Conservation (phyloP, 2,797 vertebrate genomes). For the Gambelia wislizenii region DNA sequence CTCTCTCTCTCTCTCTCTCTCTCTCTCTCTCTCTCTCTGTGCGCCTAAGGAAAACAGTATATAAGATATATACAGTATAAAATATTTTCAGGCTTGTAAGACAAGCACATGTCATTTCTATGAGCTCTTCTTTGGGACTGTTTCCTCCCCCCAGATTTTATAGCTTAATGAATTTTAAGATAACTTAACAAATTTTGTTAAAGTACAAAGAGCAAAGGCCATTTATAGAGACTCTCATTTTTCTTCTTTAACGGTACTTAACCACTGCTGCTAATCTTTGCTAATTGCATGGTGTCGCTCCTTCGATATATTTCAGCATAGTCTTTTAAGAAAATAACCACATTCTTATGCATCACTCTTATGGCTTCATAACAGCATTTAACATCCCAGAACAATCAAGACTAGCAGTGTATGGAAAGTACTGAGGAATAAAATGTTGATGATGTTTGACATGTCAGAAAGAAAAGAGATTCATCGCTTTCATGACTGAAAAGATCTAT, state of each 20-base stretch:
- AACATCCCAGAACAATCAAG: conserved; percentile 54
- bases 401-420: conserved; percentile 20
- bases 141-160: not conserved
- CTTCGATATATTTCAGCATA: conserved; percentile 53
- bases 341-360: conserved; percentile 48
- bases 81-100: not conserved
- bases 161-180: conserved; percentile 8
- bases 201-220: conserved; percentile 50
- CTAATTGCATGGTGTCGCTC: conserved; percentile 52
- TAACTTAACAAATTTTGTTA: conserved; percentile 53
- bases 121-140: not conserved
- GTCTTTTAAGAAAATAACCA: not conserved
- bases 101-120: conserved; percentile 41
- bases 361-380: conserved; percentile 51
- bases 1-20: too few relatives aligned
- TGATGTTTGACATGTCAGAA: conserved; percentile 44
- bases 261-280: conserved; percentile 54
- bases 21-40: too few relatives aligned
- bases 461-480: conserved; percentile 37
- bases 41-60: too few relatives aligned
- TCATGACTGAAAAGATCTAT: conserved; percentile 30
- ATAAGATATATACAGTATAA: too few relatives aligned
- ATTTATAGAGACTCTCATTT: conserved; percentile 59
- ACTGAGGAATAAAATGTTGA: conserved; percentile 30
- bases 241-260: conserved; percentile 66